Percentiles rank a stretch among this genome's conserved stretches.
phyloP scores from a whole-genome alignment of 2,797 vertebrate species.

The Phataginus tricuspis region DNA sequence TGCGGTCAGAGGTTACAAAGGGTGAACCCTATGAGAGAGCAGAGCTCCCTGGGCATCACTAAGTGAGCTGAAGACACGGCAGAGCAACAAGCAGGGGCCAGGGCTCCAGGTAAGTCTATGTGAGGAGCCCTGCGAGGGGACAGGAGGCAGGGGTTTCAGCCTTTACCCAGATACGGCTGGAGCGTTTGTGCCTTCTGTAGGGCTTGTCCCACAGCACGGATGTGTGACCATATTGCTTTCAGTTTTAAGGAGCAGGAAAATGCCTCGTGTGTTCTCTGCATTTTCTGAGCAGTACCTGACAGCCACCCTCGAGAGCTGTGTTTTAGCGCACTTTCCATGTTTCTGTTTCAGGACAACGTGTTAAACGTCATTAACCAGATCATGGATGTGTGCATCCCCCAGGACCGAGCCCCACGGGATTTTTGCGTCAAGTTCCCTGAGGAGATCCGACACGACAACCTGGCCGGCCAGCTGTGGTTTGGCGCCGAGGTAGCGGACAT shows the following conservation, averaged over 20 bases:
- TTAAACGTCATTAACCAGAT: slow-evolving; percentile 98
- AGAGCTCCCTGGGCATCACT: too few relatives aligned
- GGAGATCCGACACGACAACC: slow-evolving; percentile 99
- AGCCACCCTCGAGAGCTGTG: rapidly evolving
- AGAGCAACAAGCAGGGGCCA: too few relatives aligned
- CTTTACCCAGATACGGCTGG: neutral
- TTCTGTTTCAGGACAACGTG: slow-evolving; percentile 93
- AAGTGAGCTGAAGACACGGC: neutral
- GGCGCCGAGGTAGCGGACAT: slow-evolving; percentile 93
- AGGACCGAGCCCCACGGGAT: slow-evolving; percentile 95
- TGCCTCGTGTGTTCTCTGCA: rapidly evolving
- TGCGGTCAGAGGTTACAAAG: neutral
- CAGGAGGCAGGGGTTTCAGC: rapidly evolving
- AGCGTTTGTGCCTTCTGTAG: rapidly evolving
- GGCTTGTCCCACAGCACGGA: rapidly evolving
- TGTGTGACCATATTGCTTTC: rapidly evolving
- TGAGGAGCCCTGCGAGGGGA: neutral
- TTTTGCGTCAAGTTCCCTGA: slow-evolving; percentile 99
- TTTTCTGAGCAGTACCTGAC: rapidly evolving
- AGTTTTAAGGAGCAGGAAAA: neutral
- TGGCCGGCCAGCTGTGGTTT: slow-evolving; percentile 99
- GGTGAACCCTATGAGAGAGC: too few relatives aligned
- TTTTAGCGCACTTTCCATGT: rapidly evolving
- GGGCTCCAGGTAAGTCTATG: too few relatives aligned
- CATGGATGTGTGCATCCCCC: slow-evolving; percentile 98